These are phyloP conservation scores for Epinotia demarniana DNA, from an alignment of 2,888 invertebrate genomes.

Conservation along the genomic window DNA sequence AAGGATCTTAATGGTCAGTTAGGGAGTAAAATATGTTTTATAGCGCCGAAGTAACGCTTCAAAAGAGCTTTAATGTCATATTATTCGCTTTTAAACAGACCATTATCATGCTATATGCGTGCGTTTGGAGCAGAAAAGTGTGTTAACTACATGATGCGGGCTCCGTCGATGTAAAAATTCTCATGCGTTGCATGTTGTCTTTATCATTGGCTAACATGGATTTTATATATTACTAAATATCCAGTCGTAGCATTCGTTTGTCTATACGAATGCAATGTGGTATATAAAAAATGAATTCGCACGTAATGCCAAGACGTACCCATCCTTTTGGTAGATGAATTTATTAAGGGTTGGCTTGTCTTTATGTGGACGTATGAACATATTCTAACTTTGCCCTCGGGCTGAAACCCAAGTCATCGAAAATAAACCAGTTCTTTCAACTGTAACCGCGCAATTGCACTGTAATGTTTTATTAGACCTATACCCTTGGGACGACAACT, in stretches of 20 bases:
- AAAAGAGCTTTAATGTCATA: conserved; percentile 37
- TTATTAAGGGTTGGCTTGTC: background rate
- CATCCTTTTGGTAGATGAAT: background rate
- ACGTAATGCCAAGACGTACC: background rate
- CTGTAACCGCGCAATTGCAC: conserved; percentile 44
- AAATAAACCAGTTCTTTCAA: conserved; percentile 30
- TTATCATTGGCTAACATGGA: background rate
- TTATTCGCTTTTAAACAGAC: conserved; percentile 35
- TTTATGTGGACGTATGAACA: conserved; percentile 1
- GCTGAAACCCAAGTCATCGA: conserved; percentile 26
- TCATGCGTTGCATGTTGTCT: background rate
- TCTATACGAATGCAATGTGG: no score
- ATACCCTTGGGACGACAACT: conserved; percentile 50
- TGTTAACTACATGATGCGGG: conserved; percentile 39
- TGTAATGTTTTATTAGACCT: conserved; percentile 56
- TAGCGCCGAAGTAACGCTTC: conserved; percentile 35
- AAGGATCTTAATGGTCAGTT: conserved; percentile 47
- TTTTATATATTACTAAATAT: background rate
- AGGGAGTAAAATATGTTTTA: conserved; percentile 44
- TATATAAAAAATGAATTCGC: no score
- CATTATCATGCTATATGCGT: conserved; percentile 38
- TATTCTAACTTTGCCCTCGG: conserved; percentile 19
- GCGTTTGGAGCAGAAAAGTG: conserved; percentile 20
- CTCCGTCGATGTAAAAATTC: conserved; percentile 18
- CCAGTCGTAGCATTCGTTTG: background rate